phyloP scores from a whole-genome alignment of 2,797 vertebrate genomes.

The Simalia tracyae region DNA sequence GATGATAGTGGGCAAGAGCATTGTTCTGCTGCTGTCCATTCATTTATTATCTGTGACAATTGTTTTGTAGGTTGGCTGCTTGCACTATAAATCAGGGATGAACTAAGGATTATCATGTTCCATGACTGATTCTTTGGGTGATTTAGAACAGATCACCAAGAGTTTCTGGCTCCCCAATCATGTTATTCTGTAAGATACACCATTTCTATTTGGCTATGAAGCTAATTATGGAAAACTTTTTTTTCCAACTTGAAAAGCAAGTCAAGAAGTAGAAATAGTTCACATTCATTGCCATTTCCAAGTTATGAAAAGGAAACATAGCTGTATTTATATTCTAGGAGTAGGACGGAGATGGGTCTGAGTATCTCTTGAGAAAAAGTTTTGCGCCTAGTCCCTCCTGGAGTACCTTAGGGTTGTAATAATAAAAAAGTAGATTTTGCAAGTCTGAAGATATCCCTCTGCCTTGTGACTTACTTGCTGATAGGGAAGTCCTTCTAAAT shows the following conservation, averaged over 20 bases:
- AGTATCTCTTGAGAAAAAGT: not conserved
- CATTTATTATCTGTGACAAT: not conserved
- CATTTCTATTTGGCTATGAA: not conserved
- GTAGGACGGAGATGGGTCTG: not conserved
- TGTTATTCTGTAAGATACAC: not conserved
- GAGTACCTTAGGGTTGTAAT: not conserved
- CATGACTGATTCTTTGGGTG: not conserved
- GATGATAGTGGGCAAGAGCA: not conserved
- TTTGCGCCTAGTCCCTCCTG: not conserved
- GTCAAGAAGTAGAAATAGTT: not conserved
- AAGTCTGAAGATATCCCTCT: not conserved
- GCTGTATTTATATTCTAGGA: not conserved
- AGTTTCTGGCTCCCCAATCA: not conserved
- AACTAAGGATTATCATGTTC: too few relatives aligned
- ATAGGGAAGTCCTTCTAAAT: not conserved
- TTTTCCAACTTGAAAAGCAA: not conserved
- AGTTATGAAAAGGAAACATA: not conserved
- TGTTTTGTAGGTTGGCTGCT: not conserved
- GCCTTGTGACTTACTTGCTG: not conserved
- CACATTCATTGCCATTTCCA: not conserved
- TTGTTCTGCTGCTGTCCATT: not conserved
- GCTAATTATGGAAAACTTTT: not conserved
- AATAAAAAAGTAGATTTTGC: not conserved
- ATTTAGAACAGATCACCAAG: not conserved
- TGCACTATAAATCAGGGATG: not conserved